Percentiles rank a stretch among this genome's conserved stretches.
These are phyloP conservation scores for Cancer borealis DNA, from an alignment of 2,888 invertebrate genomes.

Conservation along the genomic window DNA sequence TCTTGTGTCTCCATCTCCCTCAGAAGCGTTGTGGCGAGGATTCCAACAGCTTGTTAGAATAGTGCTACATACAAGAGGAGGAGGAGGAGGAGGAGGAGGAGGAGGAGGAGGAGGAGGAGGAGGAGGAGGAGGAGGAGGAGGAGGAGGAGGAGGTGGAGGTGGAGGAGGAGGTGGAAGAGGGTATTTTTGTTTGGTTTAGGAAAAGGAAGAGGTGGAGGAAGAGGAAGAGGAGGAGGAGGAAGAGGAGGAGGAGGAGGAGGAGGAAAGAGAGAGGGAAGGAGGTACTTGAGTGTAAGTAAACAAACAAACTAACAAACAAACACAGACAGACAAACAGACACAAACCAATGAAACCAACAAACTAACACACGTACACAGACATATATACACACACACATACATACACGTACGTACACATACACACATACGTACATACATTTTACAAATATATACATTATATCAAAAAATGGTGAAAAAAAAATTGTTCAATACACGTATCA, in stretches of 20 bases:
- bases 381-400: no score
- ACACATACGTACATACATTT: no score
- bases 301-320: not conserved
- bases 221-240: not conserved
- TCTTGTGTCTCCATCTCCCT: conserved; percentile 49
- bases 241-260: no score
- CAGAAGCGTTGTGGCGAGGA: conserved; percentile 52
- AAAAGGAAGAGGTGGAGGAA: not conserved
- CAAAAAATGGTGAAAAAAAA: no score
- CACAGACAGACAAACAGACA: no score
- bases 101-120: not conserved
- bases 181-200: no score
- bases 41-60: conserved; percentile 76
- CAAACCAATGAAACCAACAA: no score
- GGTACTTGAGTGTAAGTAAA: not conserved
- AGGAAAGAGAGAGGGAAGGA: no score
- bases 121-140: not conserved
- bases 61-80: conserved; percentile 67
- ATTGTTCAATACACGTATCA: no score
- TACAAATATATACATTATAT: no score
- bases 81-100: conserved; percentile 4
- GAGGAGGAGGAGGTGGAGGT: not conserved
- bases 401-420: no score
- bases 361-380: no score
- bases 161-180: not conserved